Evolutionary conservation across 2,888 invertebrate species (phyloP).

Genomic region (Drosophila vallismaia): DNA sequence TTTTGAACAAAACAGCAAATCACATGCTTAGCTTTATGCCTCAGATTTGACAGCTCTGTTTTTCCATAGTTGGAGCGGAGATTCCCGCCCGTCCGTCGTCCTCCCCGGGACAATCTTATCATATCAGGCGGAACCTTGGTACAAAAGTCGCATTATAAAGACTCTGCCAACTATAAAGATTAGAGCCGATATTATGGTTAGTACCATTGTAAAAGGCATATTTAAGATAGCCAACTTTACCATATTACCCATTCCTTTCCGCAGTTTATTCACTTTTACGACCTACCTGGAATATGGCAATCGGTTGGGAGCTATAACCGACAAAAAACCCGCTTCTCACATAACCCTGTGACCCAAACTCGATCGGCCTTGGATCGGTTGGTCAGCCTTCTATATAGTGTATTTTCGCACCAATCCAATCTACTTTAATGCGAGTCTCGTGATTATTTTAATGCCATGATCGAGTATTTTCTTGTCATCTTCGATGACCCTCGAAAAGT

Average conservation of each 20-base stretch:
- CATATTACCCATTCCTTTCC: conserved; percentile 14
- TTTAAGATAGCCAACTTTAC: conserved; percentile 64
- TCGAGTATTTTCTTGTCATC: conserved; percentile 41
- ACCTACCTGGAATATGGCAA: conserved; percentile 19
- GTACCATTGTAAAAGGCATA: conserved; percentile 65
- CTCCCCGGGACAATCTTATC: conserved; percentile 60
- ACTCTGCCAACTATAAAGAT: conserved; percentile 62
- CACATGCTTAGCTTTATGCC: conserved; percentile 16
- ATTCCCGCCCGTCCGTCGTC: conserved; percentile 23
- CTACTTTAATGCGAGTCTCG: conserved; percentile 52
- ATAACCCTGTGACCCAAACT: conserved; percentile 40
- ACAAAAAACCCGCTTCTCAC: conserved; percentile 29
- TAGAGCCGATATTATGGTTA: conserved; percentile 60
- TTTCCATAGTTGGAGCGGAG: conserved; percentile 11
- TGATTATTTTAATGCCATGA: conserved; percentile 37
- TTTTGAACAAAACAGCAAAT: conserved; percentile 12
- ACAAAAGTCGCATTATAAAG: conserved; percentile 63
- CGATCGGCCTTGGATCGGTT: conserved; percentile 33
- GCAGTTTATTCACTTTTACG: conserved; percentile 32
- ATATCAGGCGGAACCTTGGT: conserved; percentile 43
- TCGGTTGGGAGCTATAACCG: neutral
- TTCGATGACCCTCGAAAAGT: conserved; percentile 47
- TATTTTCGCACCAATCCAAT: conserved; percentile 10
- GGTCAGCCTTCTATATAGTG: neutral
- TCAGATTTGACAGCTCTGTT: conserved; percentile 6